A percentile compares a stretch with the other conserved stretches of the same genome.
Evolutionary conservation across 1,140 invertebrate genomes (phyloP).

Genomic region (Zaprionus taronus): DNA sequence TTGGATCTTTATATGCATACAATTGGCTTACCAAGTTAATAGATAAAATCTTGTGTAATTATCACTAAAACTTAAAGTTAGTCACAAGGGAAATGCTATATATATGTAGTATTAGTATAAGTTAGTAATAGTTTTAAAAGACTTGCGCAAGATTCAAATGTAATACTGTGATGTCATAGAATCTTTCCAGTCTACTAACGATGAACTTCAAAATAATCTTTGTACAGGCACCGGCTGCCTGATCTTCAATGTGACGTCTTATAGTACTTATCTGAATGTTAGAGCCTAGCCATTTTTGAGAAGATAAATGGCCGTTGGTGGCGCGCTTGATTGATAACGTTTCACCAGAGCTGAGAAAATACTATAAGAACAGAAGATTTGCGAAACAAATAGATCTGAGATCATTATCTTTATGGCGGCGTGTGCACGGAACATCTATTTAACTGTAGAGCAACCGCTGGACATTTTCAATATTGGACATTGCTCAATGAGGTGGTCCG

Average conservation of each 20-base stretch:
- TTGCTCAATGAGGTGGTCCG: neutral
- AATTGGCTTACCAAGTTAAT: neutral
- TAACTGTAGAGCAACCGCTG: slow-evolving; percentile 9
- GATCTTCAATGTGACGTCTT: slow-evolving; percentile 1
- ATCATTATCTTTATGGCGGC: slow-evolving; percentile 33
- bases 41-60: neutral
- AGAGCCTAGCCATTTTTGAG: neutral
- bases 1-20: neutral
- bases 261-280: neutral
- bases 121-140: no score
- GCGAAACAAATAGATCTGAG: neutral
- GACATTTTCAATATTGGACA: slow-evolving; percentile 21
- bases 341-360: slow-evolving; percentile 10
- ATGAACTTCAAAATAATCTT: neutral
- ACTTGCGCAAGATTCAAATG: neutral
- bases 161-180: neutral
- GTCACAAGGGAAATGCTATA: no score
- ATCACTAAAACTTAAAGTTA: neutral
- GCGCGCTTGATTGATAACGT: neutral
- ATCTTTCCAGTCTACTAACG: neutral
- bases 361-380: slow-evolving; percentile 6
- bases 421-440: slow-evolving; percentile 9
- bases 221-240: neutral
- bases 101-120: no score
- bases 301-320: neutral